These are phyloP conservation scores for Eira barbara DNA, from an alignment of 2,113 vertebrate species.

Conservation along the genomic window DNA sequence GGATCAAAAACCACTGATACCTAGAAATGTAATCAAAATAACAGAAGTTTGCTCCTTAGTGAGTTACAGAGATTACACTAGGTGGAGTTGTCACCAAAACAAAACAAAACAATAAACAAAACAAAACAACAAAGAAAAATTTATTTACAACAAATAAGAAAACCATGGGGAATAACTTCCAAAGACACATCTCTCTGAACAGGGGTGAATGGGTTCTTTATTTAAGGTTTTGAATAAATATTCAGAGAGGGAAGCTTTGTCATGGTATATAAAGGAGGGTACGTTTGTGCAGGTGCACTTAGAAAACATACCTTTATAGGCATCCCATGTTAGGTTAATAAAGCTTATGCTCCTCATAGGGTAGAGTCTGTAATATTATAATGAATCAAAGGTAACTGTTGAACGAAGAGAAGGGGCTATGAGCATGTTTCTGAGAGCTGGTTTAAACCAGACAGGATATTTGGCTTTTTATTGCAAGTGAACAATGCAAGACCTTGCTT, in stretches of 20 bases:
- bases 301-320: not conserved
- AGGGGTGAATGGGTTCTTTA: not conserved
- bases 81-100: not conserved
- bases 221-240: not conserved
- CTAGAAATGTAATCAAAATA: not conserved
- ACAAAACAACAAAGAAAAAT: not conserved
- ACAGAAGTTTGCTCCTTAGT: not conserved
- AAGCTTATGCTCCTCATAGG: not conserved
- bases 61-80: not conserved
- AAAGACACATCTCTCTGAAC: not conserved
- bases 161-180: not conserved
- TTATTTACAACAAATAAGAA: not conserved
- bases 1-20: not conserved
- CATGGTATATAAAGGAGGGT: not conserved
- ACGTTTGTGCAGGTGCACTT: not conserved
- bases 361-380: not conserved
- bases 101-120: no score
- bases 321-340: not conserved
- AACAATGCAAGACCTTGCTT: not conserved
- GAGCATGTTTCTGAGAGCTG: not conserved
- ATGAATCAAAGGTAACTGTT: not conserved
- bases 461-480: not conserved
- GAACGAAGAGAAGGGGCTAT: not conserved
- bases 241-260: not conserved
- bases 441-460: not conserved